Evolutionary conservation across 2,888 invertebrate genomes (phyloP), one percentile per base, ranked within the genome.

Genomic region (Nebria salina): DNA sequence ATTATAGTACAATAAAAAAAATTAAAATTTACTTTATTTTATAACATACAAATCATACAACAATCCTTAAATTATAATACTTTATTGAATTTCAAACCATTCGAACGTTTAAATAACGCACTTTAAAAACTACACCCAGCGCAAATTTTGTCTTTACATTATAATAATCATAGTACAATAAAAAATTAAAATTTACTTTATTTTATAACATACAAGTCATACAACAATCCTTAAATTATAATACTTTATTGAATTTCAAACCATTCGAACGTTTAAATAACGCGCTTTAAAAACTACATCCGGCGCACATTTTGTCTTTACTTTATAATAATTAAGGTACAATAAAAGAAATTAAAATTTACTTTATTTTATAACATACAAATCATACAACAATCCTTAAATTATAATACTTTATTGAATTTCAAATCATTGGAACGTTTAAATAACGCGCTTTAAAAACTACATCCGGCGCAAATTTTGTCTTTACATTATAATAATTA

Each of bases 101-200:
- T 34, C 4, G 4, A 34, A 34, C 11, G 54, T 54, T 54, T 13
- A 54, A 54, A 54, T 54, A 11, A 8, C 6, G 54, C 54, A 4
- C 11, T 13, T 54, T 8, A 54, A 54, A 13, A 11, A 11, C 43
- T 43, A 43, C 43, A 9, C 1, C 20, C 20, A 1, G 20, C 20
- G 1, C 20, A 81, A 76, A 81, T 76, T 81, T 81, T 81, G 81
- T 81, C 81, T 81, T 76, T 81, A 76, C 81, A 81, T 81, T 81
- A 81, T 76, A 80, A 80, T 80, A 72, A 78, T 78, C 72, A 81
- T 81, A 81, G 81, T 81, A 81, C 81, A 81, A 81, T 76, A 81
- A 81, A 81, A 54, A 80, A 75, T 15, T 54, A 70, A 73, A 80
- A 80, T 26, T 70, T 70, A 26, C 13, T 70, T 4, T 26, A 70